Evolutionary conservation across 1,140 invertebrate genomes (phyloP), one percentile per base, ranked within the genome.

Genomic region (Zaprionus gabonicus): DNA sequence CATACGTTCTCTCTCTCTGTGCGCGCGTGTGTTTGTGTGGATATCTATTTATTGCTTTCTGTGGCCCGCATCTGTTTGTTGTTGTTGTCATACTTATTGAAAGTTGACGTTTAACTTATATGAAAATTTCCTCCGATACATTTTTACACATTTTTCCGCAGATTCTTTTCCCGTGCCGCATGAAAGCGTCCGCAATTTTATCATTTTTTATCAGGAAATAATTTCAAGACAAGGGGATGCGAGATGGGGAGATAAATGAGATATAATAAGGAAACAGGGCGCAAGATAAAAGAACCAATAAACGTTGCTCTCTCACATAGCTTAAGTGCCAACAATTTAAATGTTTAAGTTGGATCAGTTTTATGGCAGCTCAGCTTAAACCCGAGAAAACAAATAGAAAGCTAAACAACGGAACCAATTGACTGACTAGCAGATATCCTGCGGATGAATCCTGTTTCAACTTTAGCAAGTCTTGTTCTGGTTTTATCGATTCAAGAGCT

Each of bases 71-170:
- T 44, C 5, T 34, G 38, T 36, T 31, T 69, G 27, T 41, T 27
- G 36, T 25, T 68, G 34, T 41, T 44, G 23, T 9, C 25, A 80
- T 60, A 73, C 77, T 66, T 78, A 84, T 84, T 72, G 74, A 83
- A 84, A 70, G 74, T 70, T 81, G 80, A 80, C 81, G 58, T 73
- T 85, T 79, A 85, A 87, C 53, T 70, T 79, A 78, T 79, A 78
- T 83, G 74, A 81, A 88, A 78, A 69, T 78, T 88, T 81, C 71
- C 41, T 9, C 73, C 53, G 51, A 51, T 78, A 65, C 81, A 76
- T 75, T 41, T 28, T 72, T 38, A 75, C 70, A 70, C 20, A 51
- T 49, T 49, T 86, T 76, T 71, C 63, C 62, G 69, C 72, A 76
- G 65, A 85, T 82, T 82, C 76, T 55, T 73, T 64, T 58, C 64